Conservation (phyloP, 2,113 vertebrate genomes). For the Cebidichthys violaceus region DNA sequence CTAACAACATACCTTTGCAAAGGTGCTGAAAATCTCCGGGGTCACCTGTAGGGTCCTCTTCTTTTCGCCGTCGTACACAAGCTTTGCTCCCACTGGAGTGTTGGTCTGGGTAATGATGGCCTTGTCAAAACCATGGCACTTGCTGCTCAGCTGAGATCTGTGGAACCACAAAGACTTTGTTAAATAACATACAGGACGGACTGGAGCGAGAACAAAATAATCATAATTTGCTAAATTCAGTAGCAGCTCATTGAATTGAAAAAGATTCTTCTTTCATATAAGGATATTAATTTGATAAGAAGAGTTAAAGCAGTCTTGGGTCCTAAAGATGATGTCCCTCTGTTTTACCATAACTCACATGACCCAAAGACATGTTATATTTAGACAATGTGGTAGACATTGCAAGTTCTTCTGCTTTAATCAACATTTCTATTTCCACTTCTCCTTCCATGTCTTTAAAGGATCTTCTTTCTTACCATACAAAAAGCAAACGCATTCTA, state of each 20-base stretch:
- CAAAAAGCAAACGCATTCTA: neutral
- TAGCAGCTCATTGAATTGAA: neutral
- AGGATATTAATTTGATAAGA: neutral
- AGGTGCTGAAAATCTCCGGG: constrained; percentile 73
- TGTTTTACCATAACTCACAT: neutral
- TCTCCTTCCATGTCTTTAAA: neutral
- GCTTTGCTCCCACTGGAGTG: constrained; percentile 76
- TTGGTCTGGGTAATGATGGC: constrained; percentile 82
- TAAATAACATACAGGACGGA: neutral
- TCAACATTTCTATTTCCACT: neutral
- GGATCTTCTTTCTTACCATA: neutral
- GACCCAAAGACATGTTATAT: neutral
- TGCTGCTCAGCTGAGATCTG: constrained; percentile 72
- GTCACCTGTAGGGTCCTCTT: constrained; percentile 74
- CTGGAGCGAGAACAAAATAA: neutral
- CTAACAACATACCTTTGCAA: constrained; percentile 75
- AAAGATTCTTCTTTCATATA: neutral
- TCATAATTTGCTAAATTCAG: neutral
- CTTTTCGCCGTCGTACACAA: constrained; percentile 82
- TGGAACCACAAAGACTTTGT: constrained; percentile 2
- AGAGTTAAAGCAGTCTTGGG: neutral
- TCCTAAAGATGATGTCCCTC: neutral
- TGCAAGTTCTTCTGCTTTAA: constrained; percentile 1
- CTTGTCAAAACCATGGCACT: constrained; percentile 73
- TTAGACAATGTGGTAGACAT: neutral